Evolutionary conservation across 2,888 invertebrate species (phyloP).

Genomic region (Calameuta idolon): DNA sequence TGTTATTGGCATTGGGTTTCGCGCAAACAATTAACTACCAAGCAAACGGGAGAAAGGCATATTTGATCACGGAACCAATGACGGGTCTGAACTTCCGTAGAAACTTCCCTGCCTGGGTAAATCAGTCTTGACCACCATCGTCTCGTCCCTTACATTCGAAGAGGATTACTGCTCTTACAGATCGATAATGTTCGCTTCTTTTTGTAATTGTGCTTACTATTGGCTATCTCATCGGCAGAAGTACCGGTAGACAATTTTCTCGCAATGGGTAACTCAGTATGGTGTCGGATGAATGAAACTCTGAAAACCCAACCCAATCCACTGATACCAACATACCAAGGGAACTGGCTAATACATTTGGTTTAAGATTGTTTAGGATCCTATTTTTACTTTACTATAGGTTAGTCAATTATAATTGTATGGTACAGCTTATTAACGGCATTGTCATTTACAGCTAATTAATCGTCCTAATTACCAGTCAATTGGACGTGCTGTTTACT

Average conservation of each 20-base stretch:
- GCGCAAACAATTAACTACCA: not conserved
- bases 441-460: not conserved
- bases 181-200: not conserved
- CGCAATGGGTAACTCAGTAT: not conserved
- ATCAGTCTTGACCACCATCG: not conserved
- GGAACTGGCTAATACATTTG: not conserved
- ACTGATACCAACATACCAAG: not conserved
- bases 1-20: not conserved
- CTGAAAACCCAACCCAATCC: not conserved
- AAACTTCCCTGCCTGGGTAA: not conserved
- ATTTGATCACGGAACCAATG: not conserved
- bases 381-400: not conserved
- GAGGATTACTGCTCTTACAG: not conserved
- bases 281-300: not conserved
- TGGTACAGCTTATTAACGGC: not conserved
- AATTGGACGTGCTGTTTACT: not conserved
- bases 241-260: not conserved
- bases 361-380: not conserved
- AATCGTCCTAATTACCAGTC: not conserved
- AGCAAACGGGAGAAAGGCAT: not conserved
- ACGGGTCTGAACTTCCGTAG: not conserved
- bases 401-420: not conserved
- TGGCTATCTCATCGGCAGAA: not conserved
- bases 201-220: not conserved
- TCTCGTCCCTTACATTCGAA: not conserved